These are phyloP conservation scores for Tychaedon coryphoeus DNA, from an alignment of 2,113 vertebrate species.

Conservation along the genomic window DNA sequence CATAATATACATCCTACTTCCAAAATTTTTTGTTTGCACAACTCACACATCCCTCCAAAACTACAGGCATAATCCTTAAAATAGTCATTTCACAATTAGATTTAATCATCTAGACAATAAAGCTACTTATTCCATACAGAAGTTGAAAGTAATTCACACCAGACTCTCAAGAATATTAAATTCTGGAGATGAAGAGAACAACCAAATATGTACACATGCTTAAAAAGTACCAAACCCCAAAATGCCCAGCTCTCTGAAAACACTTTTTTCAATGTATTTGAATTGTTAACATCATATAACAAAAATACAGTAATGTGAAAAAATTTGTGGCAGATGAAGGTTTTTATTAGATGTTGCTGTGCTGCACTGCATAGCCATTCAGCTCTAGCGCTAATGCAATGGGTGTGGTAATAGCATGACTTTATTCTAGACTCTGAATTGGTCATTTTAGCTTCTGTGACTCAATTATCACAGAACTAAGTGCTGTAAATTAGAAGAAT, in stretches of 20 bases:
- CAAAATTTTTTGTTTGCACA: neutral
- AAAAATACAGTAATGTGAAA: neutral
- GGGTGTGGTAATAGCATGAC: fast-evolving
- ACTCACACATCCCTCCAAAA: neutral
- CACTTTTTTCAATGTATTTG: neutral
- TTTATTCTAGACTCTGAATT: neutral
- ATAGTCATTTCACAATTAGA: neutral
- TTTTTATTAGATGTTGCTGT: neutral
- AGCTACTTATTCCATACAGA: neutral
- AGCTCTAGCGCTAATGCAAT: neutral
- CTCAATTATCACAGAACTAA: neutral
- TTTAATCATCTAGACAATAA: neutral
- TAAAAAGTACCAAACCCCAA: fast-evolving
- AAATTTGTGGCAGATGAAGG: fast-evolving
- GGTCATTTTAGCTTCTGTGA: neutral
- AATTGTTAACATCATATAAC: neutral
- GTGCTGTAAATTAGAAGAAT: neutral
- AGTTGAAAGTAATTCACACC: neutral
- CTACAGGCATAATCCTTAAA: neutral
- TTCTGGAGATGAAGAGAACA: neutral
- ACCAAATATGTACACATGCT: neutral
- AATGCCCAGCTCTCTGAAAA: neutral
- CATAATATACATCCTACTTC: neutral
- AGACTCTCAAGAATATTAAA: neutral
- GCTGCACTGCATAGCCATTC: neutral